A percentile compares a stretch with the other conserved stretches of the same genome.
phyloP scores from a whole-genome alignment of 1,140 invertebrate genomes.

The Drosophila sp. region DNA sequence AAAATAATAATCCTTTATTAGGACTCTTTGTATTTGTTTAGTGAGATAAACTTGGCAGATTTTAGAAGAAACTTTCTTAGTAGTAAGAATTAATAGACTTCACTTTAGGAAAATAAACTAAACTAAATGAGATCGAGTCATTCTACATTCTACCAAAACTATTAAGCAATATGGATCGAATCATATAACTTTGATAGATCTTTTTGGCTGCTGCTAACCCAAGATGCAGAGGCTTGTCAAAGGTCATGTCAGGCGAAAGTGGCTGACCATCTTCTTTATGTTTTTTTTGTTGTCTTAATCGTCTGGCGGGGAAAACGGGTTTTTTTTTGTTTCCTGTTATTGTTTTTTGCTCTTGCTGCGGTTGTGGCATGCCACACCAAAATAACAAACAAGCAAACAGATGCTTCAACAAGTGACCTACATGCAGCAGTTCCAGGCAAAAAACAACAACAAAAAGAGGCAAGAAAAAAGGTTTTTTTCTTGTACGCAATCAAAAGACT shows the following conservation, averaged over 20 bases:
- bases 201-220: constrained; percentile 24
- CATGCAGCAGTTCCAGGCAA: constrained; percentile 47
- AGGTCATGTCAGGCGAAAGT: constrained; percentile 75
- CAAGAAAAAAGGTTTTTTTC: constrained; percentile 4
- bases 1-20: no score
- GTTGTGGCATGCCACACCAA: constrained; percentile 68
- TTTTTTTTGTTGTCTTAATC: constrained; percentile 19
- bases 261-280: constrained; percentile 38
- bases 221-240: constrained; percentile 67
- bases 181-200: not conserved
- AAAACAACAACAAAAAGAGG: not conserved
- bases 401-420: constrained; percentile 61
- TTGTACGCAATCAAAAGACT: constrained; percentile 46
- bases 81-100: no score
- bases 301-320: constrained; percentile 52
- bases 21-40: no score
- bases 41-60: no score
- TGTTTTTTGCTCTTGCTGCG: constrained; percentile 33
- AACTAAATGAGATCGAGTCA: no score
- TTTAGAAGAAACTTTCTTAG: no score
- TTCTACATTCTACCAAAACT: no score
- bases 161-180: no score
- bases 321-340: constrained; percentile 43
- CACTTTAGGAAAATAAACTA: no score
- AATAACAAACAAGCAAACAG: constrained; percentile 30